A percentile compares a stretch with the other conserved stretches of the same genome.
Conservation (phyloP, 2,113 vertebrate genomes). For the Athene noctua region DNA sequence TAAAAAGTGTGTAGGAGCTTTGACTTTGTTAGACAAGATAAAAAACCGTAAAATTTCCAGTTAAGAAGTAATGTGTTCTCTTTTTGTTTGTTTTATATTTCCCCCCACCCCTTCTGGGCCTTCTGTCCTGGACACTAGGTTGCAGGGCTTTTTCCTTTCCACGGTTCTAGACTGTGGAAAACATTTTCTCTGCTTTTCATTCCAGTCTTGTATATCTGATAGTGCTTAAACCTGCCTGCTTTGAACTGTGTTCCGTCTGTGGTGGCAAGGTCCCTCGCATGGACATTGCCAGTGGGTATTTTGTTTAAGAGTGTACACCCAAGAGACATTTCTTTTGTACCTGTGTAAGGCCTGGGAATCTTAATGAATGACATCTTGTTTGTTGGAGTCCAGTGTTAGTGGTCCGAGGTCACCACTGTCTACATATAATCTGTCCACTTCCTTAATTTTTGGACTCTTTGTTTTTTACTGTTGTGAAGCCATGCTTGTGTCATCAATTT, state of each 20-base stretch:
- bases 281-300: background rate
- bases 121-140: background rate
- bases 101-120: background rate
- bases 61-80: background rate
- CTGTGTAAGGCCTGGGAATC: background rate
- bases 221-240: background rate
- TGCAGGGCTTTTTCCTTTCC: background rate
- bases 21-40: background rate
- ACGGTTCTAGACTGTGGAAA: background rate
- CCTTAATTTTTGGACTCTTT: background rate
- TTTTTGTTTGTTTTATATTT: fast-evolving
- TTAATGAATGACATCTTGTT: background rate
- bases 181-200: background rate
- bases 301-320: background rate
- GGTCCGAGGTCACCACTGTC: background rate
- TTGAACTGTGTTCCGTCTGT: background rate
- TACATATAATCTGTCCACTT: background rate
- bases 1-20: background rate
- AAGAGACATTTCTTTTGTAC: background rate
- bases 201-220: background rate
- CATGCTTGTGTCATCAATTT: background rate
- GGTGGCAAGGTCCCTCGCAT: background rate
- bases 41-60: background rate
- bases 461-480: background rate
- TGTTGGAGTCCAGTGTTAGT: background rate